phyloP scores from a whole-genome alignment of 2,797 vertebrate genomes.

The Stomatorhinus walkeri region DNA sequence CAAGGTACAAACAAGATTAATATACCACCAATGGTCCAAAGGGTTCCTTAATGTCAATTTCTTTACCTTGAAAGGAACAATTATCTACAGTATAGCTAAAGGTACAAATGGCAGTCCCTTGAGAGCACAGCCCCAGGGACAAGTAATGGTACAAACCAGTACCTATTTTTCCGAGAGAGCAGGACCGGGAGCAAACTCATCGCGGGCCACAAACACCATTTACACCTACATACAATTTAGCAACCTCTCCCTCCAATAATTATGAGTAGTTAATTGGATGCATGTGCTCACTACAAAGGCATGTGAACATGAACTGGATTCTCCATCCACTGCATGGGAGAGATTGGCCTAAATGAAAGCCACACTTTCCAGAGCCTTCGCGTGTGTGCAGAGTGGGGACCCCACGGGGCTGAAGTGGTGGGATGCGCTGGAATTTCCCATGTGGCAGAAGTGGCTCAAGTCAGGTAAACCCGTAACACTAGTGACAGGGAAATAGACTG shows the following conservation, averaged over 20 bases:
- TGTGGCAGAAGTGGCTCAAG: not conserved
- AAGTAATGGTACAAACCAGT: too few relatives aligned
- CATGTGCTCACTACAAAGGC: not conserved
- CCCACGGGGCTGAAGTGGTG: not conserved
- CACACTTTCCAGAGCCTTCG: not conserved
- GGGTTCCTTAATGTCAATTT: not conserved
- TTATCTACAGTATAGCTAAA: not conserved
- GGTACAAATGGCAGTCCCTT: not conserved
- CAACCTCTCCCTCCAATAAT: not conserved
- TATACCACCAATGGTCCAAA: not conserved
- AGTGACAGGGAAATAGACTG: not conserved
- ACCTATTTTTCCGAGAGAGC: too few relatives aligned
- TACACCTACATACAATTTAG: not conserved
- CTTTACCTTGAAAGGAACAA: not conserved
- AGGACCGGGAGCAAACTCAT: not conserved
- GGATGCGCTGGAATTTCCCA: not conserved
- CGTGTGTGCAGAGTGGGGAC: not conserved
- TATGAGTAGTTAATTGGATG: not conserved
- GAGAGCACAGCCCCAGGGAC: too few relatives aligned
- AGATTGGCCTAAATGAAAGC: not conserved
- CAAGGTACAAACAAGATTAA: not conserved
- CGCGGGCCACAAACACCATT: not conserved
- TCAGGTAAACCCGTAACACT: not conserved
- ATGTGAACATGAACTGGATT: not conserved
- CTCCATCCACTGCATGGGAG: not conserved